phyloP scores from a whole-genome alignment of 1,140 invertebrate genomes.

The Acromyrmex echinatior region DNA sequence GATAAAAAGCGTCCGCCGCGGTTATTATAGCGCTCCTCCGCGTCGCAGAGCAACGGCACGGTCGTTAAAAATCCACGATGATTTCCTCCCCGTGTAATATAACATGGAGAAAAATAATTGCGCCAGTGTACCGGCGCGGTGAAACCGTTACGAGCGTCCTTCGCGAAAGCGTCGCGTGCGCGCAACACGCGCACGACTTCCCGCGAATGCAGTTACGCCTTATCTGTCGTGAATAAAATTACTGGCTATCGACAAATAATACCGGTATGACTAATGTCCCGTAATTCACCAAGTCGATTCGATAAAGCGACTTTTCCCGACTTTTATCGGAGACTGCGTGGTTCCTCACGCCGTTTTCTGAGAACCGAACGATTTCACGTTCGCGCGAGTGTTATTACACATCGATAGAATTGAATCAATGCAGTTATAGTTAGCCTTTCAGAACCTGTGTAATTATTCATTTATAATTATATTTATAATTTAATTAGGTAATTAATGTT shows the following conservation, averaged over 20 bases:
- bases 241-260: neutral
- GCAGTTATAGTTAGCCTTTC: neutral
- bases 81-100: conserved; percentile 50
- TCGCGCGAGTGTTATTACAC: neutral
- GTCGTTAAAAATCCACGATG: conserved; percentile 53
- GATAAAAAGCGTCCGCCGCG: conserved; percentile 33
- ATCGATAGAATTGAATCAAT: neutral
- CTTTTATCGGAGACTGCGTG: no score
- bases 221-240: conserved; percentile 33
- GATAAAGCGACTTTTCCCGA: neutral
- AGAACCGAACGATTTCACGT: neutral
- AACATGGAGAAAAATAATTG: conserved; percentile 44
- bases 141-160: conserved; percentile 37
- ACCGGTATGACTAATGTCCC: neutral
- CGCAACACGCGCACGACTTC: neutral
- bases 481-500: neutral
- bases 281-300: neutral
- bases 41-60: conserved; percentile 24
- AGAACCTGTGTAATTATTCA: neutral
- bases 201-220: no score
- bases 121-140: neutral
- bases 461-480: conserved; percentile 5
- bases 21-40: conserved; percentile 4
- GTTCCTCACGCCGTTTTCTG: neutral
- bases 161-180: conserved; percentile 22